Base-by-base conservation (phyloP, 53 echinoderm and acorn worm genomes). In the Echinarachnius parma region DNA sequence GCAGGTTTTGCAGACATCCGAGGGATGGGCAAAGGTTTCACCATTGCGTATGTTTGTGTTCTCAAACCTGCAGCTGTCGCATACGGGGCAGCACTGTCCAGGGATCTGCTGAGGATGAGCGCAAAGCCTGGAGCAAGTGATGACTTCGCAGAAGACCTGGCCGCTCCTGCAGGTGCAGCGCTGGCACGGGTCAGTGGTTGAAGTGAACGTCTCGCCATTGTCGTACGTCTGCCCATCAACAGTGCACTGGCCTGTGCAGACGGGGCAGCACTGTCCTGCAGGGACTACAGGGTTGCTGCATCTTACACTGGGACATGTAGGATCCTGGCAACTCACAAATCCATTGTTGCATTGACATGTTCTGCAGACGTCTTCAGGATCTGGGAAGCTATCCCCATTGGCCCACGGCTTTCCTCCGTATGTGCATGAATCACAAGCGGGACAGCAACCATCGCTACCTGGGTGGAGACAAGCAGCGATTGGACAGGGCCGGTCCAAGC, bases 351-450 rank as follows among this genome's bases (percentile, higher is more conserved):
- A 96, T 16, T 77, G 75, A 45, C 98, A 96, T 26, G 76, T 85
- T 27, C 90, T 78, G 64, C 98, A 96, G 29, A 48, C 86, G 80
- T 96, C 86, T 16, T 75, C 81, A 5, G 98, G 98, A 67, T 88
- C 91, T 26, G 85, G 82, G 63, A 96, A 96, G 21, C 56, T 66
- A 61, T 90, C 91, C 30, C 82, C 85, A 64, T 96, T 96, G 21
- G 80, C 91, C 90, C 90, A 96, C 3, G 91, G 90, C 67, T 96
- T 88, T 13, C 98, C 91, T 35, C 91, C 88, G 62, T 79, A 91
- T 4, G 83, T 88, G 66, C 98, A 96, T 21, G 87, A 92, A 64
- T 79, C 82, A 31, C 98, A 98, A 46, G 88, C 91, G 10, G 61
- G 37, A 76, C 98, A 98, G 81, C 98, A 98, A 62, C 78, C 75